A percentile compares a stretch with the other conserved stretches of the same genome.
These are phyloP conservation scores for Enoplosus armatus DNA, from an alignment of 2,797 vertebrate species.

Conservation along the genomic window DNA sequence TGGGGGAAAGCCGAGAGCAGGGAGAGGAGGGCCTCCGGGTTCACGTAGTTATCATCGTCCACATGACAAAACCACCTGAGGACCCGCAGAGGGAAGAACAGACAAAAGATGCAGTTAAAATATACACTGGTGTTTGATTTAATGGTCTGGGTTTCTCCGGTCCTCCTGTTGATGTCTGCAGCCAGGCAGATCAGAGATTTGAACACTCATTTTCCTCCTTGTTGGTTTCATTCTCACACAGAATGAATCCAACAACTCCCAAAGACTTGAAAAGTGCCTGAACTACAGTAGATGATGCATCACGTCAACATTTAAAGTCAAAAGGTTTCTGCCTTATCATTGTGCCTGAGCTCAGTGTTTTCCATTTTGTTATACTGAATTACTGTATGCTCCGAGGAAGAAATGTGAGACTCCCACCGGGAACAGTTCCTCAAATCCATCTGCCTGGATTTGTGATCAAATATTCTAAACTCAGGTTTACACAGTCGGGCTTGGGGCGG, in stretches of 20 bases:
- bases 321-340: not conserved
- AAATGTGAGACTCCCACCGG: not conserved
- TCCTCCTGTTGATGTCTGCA: not conserved
- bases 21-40: conserved; percentile 85
- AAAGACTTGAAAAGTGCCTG: not conserved
- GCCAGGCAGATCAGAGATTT: not conserved
- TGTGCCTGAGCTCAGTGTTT: not conserved
- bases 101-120: not conserved
- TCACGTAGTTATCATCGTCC: conserved; percentile 95
- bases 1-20: conserved; percentile 85
- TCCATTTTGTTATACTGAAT: not conserved
- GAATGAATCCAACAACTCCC: not conserved
- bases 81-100: not conserved
- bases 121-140: not conserved
- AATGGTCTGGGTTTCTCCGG: not conserved
- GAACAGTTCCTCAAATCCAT: conserved; percentile 7
- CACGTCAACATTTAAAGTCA: not conserved
- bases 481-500: not conserved
- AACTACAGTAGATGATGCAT: not conserved
- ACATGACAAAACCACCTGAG: conserved; percentile 95
- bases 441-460: not conserved
- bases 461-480: not conserved
- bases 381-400: not conserved
- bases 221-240: conserved; percentile 2
- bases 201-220: conserved; percentile 21